Evolutionary conservation across 2,113 vertebrate genomes (phyloP).

Genomic region (Struthio camelus): DNA sequence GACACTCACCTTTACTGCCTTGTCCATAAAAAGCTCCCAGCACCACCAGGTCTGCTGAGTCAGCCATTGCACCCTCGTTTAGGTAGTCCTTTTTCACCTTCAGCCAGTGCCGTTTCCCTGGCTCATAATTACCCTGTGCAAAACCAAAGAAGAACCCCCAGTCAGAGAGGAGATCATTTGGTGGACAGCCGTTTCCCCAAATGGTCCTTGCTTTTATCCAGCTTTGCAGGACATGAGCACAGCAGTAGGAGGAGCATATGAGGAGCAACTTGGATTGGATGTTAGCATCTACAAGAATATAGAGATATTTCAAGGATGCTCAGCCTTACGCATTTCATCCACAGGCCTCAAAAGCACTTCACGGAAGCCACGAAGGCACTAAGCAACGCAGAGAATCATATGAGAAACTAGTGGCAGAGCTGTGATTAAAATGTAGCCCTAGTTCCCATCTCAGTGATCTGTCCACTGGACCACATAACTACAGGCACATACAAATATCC

Average conservation of each 20-base stretch:
- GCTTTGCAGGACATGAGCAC: not conserved
- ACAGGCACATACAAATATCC: no score
- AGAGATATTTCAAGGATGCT: not conserved
- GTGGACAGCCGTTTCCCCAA: not conserved
- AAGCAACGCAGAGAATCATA: not conserved
- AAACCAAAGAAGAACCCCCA: not conserved
- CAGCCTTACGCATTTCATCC: not conserved
- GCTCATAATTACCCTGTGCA: slow-evolving; percentile 88
- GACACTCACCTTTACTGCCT: slow-evolving; percentile 88
- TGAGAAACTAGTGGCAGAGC: not conserved
- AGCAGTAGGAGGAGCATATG: accelerated
- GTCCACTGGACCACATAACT: not conserved
- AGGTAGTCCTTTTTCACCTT: slow-evolving; percentile 99
- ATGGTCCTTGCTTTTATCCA: not conserved
- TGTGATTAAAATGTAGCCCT: not conserved
- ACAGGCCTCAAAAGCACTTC: not conserved
- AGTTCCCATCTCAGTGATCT: not conserved
- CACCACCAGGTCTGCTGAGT: slow-evolving; percentile 96
- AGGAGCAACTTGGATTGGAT: not conserved
- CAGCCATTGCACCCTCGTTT: slow-evolving; percentile 97
- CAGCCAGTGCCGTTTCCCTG: slow-evolving; percentile 97
- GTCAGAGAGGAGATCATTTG: not conserved
- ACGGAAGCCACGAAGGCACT: not conserved
- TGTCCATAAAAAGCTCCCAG: slow-evolving; percentile 97
- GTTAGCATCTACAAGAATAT: not conserved